phyloP scores from a whole-genome alignment of 2,113 vertebrate species.

The Elaphurus davidianus region DNA sequence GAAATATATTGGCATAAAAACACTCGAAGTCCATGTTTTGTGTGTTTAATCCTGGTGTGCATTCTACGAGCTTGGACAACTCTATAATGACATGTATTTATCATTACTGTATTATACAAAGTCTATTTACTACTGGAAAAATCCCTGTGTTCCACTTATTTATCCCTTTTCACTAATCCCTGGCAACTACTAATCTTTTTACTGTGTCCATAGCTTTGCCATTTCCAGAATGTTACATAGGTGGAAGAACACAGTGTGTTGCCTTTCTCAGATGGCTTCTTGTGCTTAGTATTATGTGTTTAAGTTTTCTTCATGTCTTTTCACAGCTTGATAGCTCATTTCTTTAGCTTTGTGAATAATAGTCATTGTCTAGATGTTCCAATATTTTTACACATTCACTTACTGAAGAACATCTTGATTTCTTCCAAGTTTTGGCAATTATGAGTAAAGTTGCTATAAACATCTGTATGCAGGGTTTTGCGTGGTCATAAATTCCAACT shows the following conservation, averaged over 20 bases:
- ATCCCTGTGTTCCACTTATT: background rate
- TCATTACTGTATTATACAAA: background rate
- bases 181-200: background rate
- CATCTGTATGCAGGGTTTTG: background rate
- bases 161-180: background rate
- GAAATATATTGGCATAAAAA: background rate
- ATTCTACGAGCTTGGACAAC: background rate
- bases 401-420: background rate
- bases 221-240: background rate
- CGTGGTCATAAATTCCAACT: background rate
- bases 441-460: background rate
- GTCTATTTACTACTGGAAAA: background rate
- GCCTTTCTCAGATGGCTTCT: background rate
- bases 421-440: background rate
- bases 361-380: background rate
- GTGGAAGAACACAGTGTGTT: background rate
- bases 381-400: background rate
- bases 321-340: background rate
- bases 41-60: background rate
- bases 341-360: background rate
- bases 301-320: background rate
- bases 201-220: background rate
- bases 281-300: background rate
- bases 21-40: background rate
- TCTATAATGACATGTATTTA: background rate